Conservation (phyloP, 2,113 vertebrate species). For the Strigops habroptila region DNA sequence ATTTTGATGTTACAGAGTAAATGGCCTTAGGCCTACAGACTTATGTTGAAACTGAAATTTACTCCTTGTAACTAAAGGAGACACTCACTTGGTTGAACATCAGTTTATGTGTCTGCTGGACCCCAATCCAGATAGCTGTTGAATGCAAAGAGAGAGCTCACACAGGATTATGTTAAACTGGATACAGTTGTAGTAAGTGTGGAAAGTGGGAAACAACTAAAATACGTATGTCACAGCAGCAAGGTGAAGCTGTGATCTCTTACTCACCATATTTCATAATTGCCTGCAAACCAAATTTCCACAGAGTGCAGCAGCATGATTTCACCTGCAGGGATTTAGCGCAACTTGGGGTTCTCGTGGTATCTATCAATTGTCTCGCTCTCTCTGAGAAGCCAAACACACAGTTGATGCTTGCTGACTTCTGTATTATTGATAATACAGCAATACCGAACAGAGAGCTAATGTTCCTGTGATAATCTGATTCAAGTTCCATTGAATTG, state of each 20-base stretch:
- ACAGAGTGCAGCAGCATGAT: not conserved
- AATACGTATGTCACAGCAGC: accelerated
- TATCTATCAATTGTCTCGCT: not conserved
- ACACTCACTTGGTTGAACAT: not conserved
- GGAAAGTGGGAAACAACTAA: not conserved
- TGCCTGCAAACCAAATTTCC: not conserved
- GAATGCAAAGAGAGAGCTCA: not conserved
- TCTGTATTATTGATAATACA: not conserved
- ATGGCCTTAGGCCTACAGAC: not conserved
- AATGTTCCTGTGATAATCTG: not conserved
- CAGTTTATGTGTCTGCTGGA: not conserved
- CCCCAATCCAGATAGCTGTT: not conserved
- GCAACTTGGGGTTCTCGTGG: not conserved
- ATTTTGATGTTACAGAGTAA: not conserved
- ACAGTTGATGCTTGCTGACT: not conserved
- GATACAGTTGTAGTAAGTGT: not conserved
- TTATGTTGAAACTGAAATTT: not conserved
- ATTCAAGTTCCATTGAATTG: not conserved
- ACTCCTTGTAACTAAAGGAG: not conserved
- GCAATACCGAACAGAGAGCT: not conserved
- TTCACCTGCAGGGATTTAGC: not conserved
- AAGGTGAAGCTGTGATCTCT: not conserved
- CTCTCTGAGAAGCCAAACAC: not conserved
- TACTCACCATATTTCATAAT: not conserved
- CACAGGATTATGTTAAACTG: not conserved